Evolutionary conservation across 2,888 invertebrate genomes (phyloP), one percentile per base, ranked within the genome.

Genomic region (Noctua janthe): DNA sequence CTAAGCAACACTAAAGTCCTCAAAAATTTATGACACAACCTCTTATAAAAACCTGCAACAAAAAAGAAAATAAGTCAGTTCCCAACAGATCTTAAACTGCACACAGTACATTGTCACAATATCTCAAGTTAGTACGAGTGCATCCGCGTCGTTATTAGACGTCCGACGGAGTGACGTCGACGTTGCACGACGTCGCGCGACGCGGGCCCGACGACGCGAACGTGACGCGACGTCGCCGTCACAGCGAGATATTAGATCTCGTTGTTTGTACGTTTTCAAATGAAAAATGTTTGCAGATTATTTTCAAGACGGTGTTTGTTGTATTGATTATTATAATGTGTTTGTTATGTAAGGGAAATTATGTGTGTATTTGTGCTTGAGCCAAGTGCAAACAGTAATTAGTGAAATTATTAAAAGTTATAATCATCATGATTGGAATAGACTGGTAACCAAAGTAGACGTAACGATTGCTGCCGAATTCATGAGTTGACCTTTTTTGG

Each of bases 251-350:
- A 90, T 89, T 90, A 90, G 85, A 89, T 89, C 87, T 82, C 74
- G 82, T 81, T 84, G 83, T 84, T 89, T 78, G 87, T 90, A 84
- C 87, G 77, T 88, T 84, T 88, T 83, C 78, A 81, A 87, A 90
- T 89, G 90, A 89, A 90, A 89, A 89, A 89, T 90, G 90, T 84
- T 88, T 81, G 87, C 71, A 84, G 85, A 85, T 89, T 89, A 86
- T 84, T 88, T 86, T 76, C 79, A 78, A 83, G 81, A 43, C 59
- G 35, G 39, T 66, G 62, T 79, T 69, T 87, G 77, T 75, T 43
- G 47, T 86, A 76, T 80, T 85, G 75, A 81, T 84, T 83, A 84
- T 71, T 67, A 70, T 78, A 56, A 70, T 74, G n/a, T 66, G 62
- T 71, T 56, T 66, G 35, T 47, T 73, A 51, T 73, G 17, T 49